A percentile compares a stretch with the other conserved stretches of the same genome.
phyloP scores from a whole-genome alignment of 2,888 invertebrate species.

The Frankliniella fusca region DNA sequence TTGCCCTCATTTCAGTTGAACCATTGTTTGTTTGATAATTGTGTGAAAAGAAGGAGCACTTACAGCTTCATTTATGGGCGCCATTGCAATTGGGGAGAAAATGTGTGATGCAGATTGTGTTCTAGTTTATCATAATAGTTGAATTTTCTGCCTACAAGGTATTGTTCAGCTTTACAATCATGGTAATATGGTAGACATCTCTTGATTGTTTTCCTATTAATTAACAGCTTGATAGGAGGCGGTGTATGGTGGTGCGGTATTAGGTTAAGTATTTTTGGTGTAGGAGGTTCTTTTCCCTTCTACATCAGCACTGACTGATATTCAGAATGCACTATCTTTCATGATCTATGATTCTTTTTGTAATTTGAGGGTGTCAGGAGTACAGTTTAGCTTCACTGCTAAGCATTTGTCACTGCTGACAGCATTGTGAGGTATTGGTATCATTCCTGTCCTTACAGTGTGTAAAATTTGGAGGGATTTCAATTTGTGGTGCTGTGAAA shows the following conservation, averaged over 20 bases:
- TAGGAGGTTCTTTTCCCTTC: slow-evolving; percentile 10
- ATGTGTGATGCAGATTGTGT: background rate
- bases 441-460: background rate
- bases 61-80: too few species aligned
- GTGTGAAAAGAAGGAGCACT: too few species aligned
- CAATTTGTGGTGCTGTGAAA: slow-evolving; percentile 22
- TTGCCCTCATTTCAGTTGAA: background rate
- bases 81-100: too few species aligned
- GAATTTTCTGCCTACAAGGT: background rate
- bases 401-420: slow-evolving; percentile 10
- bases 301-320: slow-evolving; percentile 24
- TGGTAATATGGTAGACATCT: background rate
- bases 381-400: slow-evolving; percentile 8
- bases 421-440: background rate
- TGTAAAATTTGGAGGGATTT: background rate
- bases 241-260: slow-evolving; percentile 25
- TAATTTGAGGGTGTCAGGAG: background rate
- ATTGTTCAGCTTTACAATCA: background rate
- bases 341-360: background rate
- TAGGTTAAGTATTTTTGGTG: slow-evolving; percentile 20
- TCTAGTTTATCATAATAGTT: background rate
- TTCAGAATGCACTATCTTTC: slow-evolving; percentile 25
- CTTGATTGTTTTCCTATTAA: background rate
- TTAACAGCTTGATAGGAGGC: slow-evolving; percentile 12
- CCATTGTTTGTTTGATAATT: too few species aligned